Percentiles rank a stretch among this genome's conserved stretches.
Evolutionary conservation across 2,113 vertebrate species (phyloP).

Genomic region (Lamprologus lemairii): DNA sequence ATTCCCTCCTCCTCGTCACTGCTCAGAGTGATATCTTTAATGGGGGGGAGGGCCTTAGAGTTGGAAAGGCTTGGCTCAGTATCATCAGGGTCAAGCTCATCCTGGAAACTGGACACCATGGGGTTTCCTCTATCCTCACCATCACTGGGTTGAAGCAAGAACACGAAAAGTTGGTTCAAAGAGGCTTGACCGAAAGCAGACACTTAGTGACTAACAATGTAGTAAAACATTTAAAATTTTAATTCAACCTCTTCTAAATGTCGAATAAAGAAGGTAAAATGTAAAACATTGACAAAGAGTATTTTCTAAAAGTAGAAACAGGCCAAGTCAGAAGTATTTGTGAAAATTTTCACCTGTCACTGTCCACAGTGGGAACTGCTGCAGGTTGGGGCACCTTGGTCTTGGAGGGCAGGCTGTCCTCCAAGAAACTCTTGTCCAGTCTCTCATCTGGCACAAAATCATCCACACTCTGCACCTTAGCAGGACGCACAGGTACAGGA

Average conservation of each 20-base stretch:
- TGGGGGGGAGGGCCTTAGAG: constrained; percentile 51
- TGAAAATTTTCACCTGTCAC: constrained; percentile 78
- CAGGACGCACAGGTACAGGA: constrained; percentile 33
- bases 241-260: background rate
- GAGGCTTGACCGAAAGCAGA: background rate
- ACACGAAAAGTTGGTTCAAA: background rate
- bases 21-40: constrained; percentile 73
- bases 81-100: constrained; percentile 88
- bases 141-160: constrained; percentile 68
- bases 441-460: constrained; percentile 89
- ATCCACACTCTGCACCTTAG: constrained; percentile 78
- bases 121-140: constrained; percentile 80
- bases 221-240: background rate
- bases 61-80: constrained; percentile 42
- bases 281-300: background rate
- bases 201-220: background rate
- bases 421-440: constrained; percentile 88
- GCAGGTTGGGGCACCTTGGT: constrained; percentile 15
- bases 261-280: background rate
- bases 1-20: constrained; percentile 79
- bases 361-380: constrained; percentile 60
- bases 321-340: background rate
- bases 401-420: constrained; percentile 67
- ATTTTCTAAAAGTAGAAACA: background rate
- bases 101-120: constrained; percentile 88